A percentile compares a stretch with the other conserved stretches of the same genome.
phyloP scores from a whole-genome alignment of 1,140 invertebrate species.

The Diplogasteroides magnus region DNA sequence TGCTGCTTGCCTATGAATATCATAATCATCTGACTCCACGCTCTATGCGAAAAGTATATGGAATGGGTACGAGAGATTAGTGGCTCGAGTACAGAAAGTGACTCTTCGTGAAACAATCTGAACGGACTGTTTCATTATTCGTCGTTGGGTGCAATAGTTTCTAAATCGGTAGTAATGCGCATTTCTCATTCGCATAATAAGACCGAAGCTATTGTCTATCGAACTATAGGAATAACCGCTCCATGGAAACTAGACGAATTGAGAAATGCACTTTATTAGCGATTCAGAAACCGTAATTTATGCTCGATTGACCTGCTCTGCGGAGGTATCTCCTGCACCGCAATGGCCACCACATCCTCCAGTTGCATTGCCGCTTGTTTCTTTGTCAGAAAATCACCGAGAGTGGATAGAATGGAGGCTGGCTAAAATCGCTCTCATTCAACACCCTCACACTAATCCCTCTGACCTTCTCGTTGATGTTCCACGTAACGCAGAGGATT shows the following conservation, averaged over 20 bases:
- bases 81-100: slow-evolving; percentile 10
- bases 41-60: slow-evolving; percentile 13
- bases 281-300: too few relatives aligned
- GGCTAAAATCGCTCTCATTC: slow-evolving; percentile 7
- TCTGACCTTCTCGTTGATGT: slow-evolving; percentile 24
- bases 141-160: too few relatives aligned
- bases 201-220: too few relatives aligned
- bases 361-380: not conserved
- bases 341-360: slow-evolving; percentile 16
- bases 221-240: too few relatives aligned
- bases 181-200: too few relatives aligned
- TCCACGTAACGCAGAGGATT: slow-evolving; percentile 20
- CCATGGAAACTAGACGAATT: too few relatives aligned
- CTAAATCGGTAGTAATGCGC: too few relatives aligned
- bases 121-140: slow-evolving; percentile 1
- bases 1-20: slow-evolving; percentile 18
- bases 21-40: slow-evolving; percentile 26
- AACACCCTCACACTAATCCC: not conserved
- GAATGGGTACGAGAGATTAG: slow-evolving; percentile 3
- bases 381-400: slow-evolving; percentile 2
- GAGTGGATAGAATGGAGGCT: slow-evolving; percentile 9
- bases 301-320: too few relatives aligned
- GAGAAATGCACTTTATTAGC: too few relatives aligned
- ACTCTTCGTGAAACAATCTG: slow-evolving; percentile 30
- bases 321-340: slow-evolving; percentile 24